A percentile compares a stretch with the other conserved stretches of the same genome.
phyloP scores from a whole-genome alignment of 1,140 invertebrate species.

The Trachymyrmex cornetzi region DNA sequence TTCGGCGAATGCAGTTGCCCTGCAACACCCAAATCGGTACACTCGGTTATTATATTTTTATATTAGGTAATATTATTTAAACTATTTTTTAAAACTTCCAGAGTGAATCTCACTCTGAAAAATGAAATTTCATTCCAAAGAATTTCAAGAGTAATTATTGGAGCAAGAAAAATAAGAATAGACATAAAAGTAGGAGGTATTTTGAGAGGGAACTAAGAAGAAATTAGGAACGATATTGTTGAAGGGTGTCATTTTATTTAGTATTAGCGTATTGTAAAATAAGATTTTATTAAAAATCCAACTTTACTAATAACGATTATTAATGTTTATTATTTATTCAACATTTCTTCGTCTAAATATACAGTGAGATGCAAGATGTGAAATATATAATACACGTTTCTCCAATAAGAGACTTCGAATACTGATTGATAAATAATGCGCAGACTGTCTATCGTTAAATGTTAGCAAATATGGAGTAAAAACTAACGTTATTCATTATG shows the following conservation, averaged over 20 bases:
- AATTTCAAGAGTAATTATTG: not conserved
- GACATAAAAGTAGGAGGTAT: not conserved
- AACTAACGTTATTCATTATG: conserved; percentile 58
- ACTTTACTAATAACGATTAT: conserved; percentile 2
- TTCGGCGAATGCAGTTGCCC: conserved; percentile 84
- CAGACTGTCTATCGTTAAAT: not conserved
- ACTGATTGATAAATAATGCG: conserved; percentile 24
- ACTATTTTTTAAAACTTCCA: too few relatives aligned
- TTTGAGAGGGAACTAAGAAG: not conserved
- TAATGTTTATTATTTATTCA: not conserved
- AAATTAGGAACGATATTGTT: conserved; percentile 7
- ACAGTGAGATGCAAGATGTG: not conserved
- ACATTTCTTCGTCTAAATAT: not conserved
- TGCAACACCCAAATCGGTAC: conserved; percentile 62
- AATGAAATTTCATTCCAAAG: too few relatives aligned
- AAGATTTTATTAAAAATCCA: not conserved
- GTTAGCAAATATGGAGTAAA: not conserved
- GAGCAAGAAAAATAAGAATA: not conserved
- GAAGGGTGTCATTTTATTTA: not conserved
- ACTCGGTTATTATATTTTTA: conserved; percentile 17
- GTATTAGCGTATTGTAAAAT: not conserved
- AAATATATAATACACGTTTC: not conserved
- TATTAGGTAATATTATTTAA: conserved; percentile 6
- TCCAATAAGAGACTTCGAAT: not conserved
- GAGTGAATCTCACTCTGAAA: too few relatives aligned